A percentile compares a stretch with the other conserved stretches of the same genome.
Conservation (phyloP, 2,113 vertebrate genomes). For the Albula glossodonta region DNA sequence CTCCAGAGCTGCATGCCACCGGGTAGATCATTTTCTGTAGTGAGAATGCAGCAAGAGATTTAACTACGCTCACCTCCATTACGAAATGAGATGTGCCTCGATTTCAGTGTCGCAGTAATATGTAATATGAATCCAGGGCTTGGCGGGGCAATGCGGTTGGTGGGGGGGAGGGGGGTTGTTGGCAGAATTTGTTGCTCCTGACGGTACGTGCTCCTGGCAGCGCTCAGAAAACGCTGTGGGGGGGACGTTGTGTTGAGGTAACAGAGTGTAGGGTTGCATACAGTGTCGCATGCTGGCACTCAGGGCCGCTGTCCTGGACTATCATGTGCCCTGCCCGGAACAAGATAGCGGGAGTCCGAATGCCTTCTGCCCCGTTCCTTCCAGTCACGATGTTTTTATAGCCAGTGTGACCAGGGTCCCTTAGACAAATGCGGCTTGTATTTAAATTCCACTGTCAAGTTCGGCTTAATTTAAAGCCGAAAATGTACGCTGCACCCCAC, state of each 20-base stretch:
- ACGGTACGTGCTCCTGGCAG: not conserved
- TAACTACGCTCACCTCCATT: not conserved
- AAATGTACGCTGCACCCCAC: not conserved
- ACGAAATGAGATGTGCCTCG: not conserved
- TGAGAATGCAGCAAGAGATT: not conserved
- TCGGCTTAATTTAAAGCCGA: not conserved
- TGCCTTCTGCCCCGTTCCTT: not conserved
- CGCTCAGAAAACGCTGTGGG: not conserved
- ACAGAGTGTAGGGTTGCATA: constrained; percentile 6
- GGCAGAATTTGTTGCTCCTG: too few relatives aligned
- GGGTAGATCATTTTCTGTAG: not conserved
- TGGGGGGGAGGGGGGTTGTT: not conserved
- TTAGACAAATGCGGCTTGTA: not conserved
- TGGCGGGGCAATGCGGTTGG: not conserved
- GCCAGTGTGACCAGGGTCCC: not conserved
- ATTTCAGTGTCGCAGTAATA: not conserved
- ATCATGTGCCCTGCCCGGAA: not conserved
- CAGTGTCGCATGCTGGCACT: not conserved
- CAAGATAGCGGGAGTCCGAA: not conserved
- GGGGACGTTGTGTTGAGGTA: not conserved
- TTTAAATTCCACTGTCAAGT: too few relatives aligned
- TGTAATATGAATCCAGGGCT: too few relatives aligned
- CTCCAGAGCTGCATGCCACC: not conserved
- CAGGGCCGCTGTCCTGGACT: too few relatives aligned
- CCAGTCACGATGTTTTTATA: not conserved